A percentile compares a stretch with the other conserved stretches of the same genome.
Conservation (phyloP, 2,113 vertebrate species). For the Hippocampus abdominalis region DNA sequence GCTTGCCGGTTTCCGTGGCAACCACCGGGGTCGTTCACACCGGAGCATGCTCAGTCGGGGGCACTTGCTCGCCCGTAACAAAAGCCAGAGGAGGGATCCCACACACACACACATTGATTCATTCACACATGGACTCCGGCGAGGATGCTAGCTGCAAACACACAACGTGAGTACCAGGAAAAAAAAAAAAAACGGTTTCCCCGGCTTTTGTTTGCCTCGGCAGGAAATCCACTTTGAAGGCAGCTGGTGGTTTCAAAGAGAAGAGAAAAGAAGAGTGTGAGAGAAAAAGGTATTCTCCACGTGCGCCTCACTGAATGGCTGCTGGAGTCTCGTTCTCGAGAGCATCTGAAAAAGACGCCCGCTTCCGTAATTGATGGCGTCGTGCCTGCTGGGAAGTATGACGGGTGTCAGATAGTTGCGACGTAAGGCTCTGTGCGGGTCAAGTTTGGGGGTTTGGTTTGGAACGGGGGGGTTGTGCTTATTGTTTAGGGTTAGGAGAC, state of each 20-base stretch:
- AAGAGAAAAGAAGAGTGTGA: not conserved
- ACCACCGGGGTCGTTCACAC: slow-evolving; percentile 55
- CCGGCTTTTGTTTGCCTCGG: not conserved
- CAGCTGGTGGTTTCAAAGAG: not conserved
- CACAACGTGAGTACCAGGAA: not conserved
- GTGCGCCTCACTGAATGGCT: not conserved
- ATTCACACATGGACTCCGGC: slow-evolving; percentile 17
- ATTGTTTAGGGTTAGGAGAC: not conserved
- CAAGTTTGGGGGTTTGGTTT: too few relatives aligned
- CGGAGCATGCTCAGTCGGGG: slow-evolving; percentile 68
- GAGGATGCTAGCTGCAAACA: not conserved
- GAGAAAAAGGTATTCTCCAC: not conserved
- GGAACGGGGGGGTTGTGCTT: too few relatives aligned
- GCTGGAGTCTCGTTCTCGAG: not conserved
- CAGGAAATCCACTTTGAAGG: not conserved
- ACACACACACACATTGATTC: slow-evolving; percentile 4
- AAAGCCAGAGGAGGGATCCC: slow-evolving; percentile 56
- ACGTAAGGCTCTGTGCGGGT: not conserved
- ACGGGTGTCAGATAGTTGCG: not conserved
- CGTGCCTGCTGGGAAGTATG: not conserved
- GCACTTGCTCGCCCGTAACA: slow-evolving; percentile 51
- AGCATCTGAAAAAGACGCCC: not conserved
- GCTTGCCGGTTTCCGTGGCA: slow-evolving; percentile 63
- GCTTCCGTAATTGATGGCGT: not conserved
- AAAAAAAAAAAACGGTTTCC: not conserved